These are phyloP conservation scores for Polypterus senegalus DNA, from an alignment of 2,113 vertebrate species.

Conservation along the genomic window DNA sequence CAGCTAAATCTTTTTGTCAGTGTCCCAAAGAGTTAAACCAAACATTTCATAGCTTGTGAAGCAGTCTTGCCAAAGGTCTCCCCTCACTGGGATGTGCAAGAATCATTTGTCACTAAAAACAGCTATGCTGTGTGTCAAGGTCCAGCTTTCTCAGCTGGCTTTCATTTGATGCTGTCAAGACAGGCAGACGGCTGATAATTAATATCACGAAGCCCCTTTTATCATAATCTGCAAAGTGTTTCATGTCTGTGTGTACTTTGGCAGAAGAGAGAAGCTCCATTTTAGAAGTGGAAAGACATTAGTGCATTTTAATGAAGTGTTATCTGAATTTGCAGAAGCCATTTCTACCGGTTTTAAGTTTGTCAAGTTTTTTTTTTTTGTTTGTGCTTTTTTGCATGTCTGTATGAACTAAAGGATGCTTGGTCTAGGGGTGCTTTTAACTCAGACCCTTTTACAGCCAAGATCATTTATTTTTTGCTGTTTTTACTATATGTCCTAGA, in stretches of 20 bases:
- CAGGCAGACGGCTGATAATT: conserved; percentile 41
- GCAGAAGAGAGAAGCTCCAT: conserved; percentile 36
- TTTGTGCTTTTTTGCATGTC: too few species aligned
- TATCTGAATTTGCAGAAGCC: conserved; percentile 10
- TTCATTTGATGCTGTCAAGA: conserved; percentile 42
- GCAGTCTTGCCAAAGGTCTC: conserved; percentile 20
- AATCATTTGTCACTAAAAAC: conserved; percentile 43
- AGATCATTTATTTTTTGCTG: too few species aligned
- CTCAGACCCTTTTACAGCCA: too few species aligned
- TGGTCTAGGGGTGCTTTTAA: too few species aligned
- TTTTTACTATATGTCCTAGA: too few species aligned
- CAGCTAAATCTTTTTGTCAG: conserved; percentile 21
- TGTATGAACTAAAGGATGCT: too few species aligned
- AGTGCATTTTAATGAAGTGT: conserved; percentile 36
- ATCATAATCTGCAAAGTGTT: conserved; percentile 32
- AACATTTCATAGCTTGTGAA: conserved; percentile 20
- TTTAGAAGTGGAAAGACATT: conserved; percentile 30
- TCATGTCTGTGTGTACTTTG: conserved; percentile 28
- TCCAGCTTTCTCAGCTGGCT: conserved; percentile 40
- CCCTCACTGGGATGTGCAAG: conserved; percentile 33
- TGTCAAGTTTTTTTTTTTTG: neutral
- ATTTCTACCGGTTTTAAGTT: neutral
- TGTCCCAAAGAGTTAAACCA: conserved; percentile 4
- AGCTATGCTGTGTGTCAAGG: conserved; percentile 38
- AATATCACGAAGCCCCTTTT: conserved; percentile 38